phyloP scores from a whole-genome alignment of 35 echinoderm and acorn worm genomes.

The Heliocidaris tuberculata region DNA sequence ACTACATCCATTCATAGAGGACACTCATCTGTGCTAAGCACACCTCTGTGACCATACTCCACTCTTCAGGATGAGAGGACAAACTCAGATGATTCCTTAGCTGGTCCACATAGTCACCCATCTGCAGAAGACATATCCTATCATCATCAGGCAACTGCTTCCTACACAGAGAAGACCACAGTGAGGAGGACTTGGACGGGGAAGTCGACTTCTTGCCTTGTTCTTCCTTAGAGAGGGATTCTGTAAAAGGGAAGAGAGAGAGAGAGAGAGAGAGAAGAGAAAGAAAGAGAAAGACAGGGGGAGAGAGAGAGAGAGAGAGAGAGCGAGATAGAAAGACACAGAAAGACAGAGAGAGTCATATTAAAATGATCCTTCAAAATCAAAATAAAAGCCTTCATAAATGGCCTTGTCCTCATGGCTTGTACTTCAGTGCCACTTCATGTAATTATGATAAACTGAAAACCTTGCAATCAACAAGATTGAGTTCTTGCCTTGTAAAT shows the following conservation, averaged over 20 bases:
- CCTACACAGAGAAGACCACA: not conserved
- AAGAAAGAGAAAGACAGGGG: not conserved
- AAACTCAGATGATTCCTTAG: not conserved
- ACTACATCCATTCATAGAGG: constrained; percentile 23
- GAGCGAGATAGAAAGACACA: no score
- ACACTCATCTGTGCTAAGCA: not conserved
- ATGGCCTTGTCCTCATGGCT: no score
- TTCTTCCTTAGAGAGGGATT: not conserved
- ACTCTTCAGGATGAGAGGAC: not conserved
- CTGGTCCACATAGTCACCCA: constrained; percentile 28
- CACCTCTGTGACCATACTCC: not conserved
- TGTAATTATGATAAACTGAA: no score
- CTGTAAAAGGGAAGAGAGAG: not conserved
- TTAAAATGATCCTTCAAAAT: no score
- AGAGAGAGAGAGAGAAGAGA: not conserved
- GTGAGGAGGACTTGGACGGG: not conserved
- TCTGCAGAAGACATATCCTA: constrained; percentile 19
- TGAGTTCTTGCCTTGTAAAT: no score
- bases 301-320: not conserved
- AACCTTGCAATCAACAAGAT: no score
- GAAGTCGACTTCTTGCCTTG: not conserved
- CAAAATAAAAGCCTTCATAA: no score
- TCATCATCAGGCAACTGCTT: not conserved
- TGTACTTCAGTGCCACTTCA: no score
- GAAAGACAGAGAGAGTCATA: no score